phyloP scores from a whole-genome alignment of 2,797 vertebrate genomes.

The Tadarida brasiliensis region DNA sequence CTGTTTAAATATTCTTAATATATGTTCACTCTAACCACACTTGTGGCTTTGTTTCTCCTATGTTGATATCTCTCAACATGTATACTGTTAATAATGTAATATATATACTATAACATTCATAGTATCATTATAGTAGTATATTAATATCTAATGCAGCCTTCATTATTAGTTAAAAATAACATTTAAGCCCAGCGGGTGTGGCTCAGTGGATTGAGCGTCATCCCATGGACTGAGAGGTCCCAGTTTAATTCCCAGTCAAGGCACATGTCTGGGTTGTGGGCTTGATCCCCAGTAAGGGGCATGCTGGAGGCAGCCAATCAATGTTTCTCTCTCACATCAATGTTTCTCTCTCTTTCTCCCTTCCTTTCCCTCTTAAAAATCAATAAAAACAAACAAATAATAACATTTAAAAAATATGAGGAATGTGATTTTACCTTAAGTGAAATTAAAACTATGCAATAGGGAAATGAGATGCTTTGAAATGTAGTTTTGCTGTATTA shows the following conservation, averaged over 20 bases:
- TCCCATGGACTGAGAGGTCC: too few species aligned
- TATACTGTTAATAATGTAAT: constrained; percentile 43
- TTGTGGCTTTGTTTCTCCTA: constrained; percentile 41
- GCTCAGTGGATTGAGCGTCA: too few species aligned
- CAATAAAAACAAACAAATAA: too few species aligned
- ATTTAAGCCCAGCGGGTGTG: background rate
- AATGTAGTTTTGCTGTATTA: background rate
- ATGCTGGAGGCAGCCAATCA: too few species aligned
- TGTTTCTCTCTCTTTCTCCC: too few species aligned
- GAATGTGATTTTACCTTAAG: background rate
- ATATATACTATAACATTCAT: background rate
- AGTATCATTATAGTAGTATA: background rate
- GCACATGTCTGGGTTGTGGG: too few species aligned
- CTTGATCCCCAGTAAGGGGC: too few species aligned
- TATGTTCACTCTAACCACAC: constrained; percentile 36
- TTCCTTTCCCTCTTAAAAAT: too few species aligned
- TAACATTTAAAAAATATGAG: background rate
- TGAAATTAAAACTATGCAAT: constrained; percentile 33
- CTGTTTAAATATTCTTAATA: constrained; percentile 61
- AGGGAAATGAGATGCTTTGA: background rate
- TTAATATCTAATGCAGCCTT: background rate
- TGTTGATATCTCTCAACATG: constrained; percentile 41
- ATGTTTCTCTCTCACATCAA: too few species aligned
- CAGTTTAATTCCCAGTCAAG: too few species aligned
- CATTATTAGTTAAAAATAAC: constrained; percentile 32